Base-by-base conservation (phyloP, 2,797 vertebrate species). In the Coendou prehensilis region DNA sequence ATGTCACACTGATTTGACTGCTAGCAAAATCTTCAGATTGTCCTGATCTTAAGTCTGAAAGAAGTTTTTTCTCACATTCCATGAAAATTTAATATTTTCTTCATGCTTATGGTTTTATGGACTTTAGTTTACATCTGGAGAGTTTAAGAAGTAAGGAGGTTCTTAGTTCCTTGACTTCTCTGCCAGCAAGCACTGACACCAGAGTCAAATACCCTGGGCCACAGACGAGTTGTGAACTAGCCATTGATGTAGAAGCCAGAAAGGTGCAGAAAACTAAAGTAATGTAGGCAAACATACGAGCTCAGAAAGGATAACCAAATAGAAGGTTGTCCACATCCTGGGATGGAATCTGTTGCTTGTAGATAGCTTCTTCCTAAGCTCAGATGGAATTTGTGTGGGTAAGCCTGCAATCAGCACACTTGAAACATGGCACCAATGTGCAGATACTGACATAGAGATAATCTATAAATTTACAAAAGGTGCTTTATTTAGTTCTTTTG, bases 11-110 rank as follows among this genome's bases (percentile, higher is more conserved):
- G 79, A 79, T 41, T 50, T 47, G 71, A 41, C 9, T n/a, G 6
- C 23, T 78, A 47, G 5, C 9, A 33, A 85, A 93, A 85, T 88
- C 13, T n/a, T 67, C n/a, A 64, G 20, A 52, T 41, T 45, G 6
- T 69, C 80, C 41, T 89, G 33, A 85, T 69, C n/a, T 54, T 13
- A 18, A 73, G 30, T 57, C 26, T 0, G 4, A 91, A 93, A 80
- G 50, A 80, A 73, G 1, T 3, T 75, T 93, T 71, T 71, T 73
- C 33, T 71, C 41, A 71, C 71, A 88, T 87, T 81, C 45, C 28
- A n/a, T 85, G 59, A 92, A 92, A 75, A 95, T 90, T 18, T 37
- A 82, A 26, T 79, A 59, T 69, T 90, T 84, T 11, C 15, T 92
- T 71, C 87, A 9, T 93, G 47, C 11, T 78, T 87, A 11, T 26